Evolutionary conservation across 2,797 vertebrate genomes (phyloP), one percentile per base, ranked within the genome.

Genomic region (Emydoidea blandingii): DNA sequence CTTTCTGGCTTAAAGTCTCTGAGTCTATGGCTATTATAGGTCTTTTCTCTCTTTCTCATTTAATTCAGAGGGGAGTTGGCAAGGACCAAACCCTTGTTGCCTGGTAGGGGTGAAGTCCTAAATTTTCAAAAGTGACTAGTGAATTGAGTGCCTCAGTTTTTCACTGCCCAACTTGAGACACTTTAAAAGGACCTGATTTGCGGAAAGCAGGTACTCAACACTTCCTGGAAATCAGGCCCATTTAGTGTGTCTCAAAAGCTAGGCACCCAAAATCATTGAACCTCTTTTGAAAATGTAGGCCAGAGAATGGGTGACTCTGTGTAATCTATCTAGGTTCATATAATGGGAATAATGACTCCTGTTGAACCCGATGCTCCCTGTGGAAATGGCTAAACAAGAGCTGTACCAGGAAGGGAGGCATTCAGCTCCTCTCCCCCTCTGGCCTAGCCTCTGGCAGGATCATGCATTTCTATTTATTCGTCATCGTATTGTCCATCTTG

Each of bases 391-490:
- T 79, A 92, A 91, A 84, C 15, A 8, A 65, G 34, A n/a, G 72
- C 2, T 1, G 14, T 85, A 47, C 37, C 9, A 88, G 47, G n/a
- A 81, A 85, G 44, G n/a, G 29, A 56, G 18, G 44, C 78, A 47
- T 86, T 81, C 44, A 85, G 8, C 27, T 85, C 86, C 84, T 62
- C 91, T n/a, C 54, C 57, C 72, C 91, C 81, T 95, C 88, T 47
- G 56, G 56, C 52, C 90, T 12, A 82, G 21, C 34, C 50, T 92
- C 59, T 80, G 87, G 78, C 8, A 34, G 83, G 34, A 78, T 86
- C 10, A 80, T 47, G 15, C 34, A 74, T 76, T 94, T 93, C 72
- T 80, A 87, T 92, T 87, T 89, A 87, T 93, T 94, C 65, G 14
- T 4, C 87, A 44, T 94, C 93, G 54, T 31, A 25, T 90, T 16